phyloP scores from a whole-genome alignment of 2,113 vertebrate genomes.

The Centropus bengalensis region DNA sequence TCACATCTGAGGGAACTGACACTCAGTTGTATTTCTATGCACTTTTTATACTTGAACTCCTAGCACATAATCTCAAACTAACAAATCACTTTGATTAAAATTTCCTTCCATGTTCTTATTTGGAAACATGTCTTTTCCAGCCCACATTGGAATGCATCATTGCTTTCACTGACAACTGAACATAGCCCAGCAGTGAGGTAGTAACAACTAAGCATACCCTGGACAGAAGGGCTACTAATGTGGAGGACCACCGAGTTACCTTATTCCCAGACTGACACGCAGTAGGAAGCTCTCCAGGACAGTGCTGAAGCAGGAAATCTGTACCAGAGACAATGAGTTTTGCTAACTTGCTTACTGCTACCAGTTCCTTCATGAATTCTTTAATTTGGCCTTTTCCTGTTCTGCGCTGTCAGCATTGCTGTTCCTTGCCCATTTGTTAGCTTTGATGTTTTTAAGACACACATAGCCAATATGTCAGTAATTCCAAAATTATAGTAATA shows the following conservation, averaged over 20 bases:
- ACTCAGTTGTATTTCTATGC: background rate
- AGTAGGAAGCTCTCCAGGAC: background rate
- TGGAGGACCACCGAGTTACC: background rate
- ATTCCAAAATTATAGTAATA: constrained; percentile 16
- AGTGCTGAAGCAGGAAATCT: background rate
- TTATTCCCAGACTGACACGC: background rate
- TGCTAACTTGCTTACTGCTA: background rate
- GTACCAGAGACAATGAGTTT: background rate
- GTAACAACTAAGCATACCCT: background rate
- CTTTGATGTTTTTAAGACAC: constrained; percentile 35
- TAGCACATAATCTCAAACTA: background rate
- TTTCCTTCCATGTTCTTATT: background rate
- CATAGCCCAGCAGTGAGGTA: background rate
- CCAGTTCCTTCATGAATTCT: constrained; percentile 12
- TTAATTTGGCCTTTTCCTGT: constrained; percentile 33
- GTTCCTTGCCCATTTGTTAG: constrained; percentile 12
- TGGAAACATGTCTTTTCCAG: background rate
- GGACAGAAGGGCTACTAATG: background rate
- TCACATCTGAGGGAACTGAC: background rate
- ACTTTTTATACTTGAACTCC: background rate
- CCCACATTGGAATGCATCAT: background rate
- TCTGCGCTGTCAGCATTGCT: background rate
- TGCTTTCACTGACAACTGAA: background rate
- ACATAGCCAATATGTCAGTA: background rate
- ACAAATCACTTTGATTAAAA: background rate